A percentile compares a stretch with the other conserved stretches of the same genome.
phyloP scores from a whole-genome alignment of 2,888 invertebrate species.

The Patella caerulea region DNA sequence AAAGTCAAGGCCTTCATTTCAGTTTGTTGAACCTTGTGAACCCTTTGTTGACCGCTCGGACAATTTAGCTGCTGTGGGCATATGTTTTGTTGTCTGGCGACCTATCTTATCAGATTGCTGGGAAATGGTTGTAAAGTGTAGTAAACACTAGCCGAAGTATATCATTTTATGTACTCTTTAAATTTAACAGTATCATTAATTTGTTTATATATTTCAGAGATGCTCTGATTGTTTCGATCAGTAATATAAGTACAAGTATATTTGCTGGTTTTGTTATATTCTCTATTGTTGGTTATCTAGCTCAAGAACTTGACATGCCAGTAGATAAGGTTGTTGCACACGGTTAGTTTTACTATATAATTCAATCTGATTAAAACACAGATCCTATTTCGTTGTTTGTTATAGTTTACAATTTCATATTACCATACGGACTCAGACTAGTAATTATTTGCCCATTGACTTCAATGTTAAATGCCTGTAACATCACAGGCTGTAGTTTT shows the following conservation, averaged over 20 bases:
- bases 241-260: slow-evolving; percentile 67
- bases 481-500: too few species aligned
- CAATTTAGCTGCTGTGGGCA: too few species aligned
- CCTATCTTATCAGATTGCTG: neutral
- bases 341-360: slow-evolving; percentile 45
- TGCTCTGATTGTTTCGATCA: slow-evolving; percentile 65
- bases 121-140: neutral
- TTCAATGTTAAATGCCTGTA: too few species aligned
- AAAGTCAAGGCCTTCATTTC: too few species aligned
- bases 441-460: too few species aligned
- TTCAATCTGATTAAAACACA: too few species aligned
- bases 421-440: too few species aligned
- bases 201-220: slow-evolving; percentile 56
- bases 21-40: too few species aligned
- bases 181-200: neutral
- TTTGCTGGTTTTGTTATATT: slow-evolving; percentile 71
- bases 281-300: slow-evolving; percentile 68
- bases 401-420: too few species aligned
- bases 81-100: too few species aligned
- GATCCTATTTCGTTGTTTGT: too few species aligned
- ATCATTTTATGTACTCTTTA: neutral
- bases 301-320: slow-evolving; percentile 61
- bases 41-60: too few species aligned
- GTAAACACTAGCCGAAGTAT: neutral
- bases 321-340: slow-evolving; percentile 67